Base-by-base conservation (phyloP, 2,888 invertebrate genomes). In the Euproctis similis region DNA sequence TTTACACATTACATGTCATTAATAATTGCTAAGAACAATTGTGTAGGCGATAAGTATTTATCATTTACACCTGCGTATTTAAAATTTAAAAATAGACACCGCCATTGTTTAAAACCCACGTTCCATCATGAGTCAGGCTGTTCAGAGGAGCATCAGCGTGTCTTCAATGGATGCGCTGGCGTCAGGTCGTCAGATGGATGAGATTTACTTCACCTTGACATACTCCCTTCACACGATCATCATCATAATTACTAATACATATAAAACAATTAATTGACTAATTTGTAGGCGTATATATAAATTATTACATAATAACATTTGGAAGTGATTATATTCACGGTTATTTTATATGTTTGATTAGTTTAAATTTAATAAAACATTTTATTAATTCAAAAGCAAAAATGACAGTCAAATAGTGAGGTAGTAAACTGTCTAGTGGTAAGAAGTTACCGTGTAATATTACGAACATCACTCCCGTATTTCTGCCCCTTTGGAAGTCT, bases 181-280 rank as follows among this genome's bases (percentile, higher is more conserved):
- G 23, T n/a, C 33, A 20, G 26, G 26, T 14, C 21, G 30, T 34
- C 32, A 28, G 13, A 17, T 26, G 39, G 30, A 46, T 40, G 31
- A 36, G 34, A 14, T 14, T 6, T 21, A 27, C 28, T 38, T 52
- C 30, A 46, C 53, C 52, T 54, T 54, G 53, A 35, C 50, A 53
- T 40, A 50, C 34, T 49, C 43, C 22, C 30, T n/a, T n/a, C n/a
- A n/a, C n/a, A n/a, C n/a, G n/a, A 30, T 23, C 30, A 30, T 31
- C 39, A 8, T 33, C 29, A 36, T 49, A 36, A 47, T 37, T 45
- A 39, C 26, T n/a, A 12, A 38, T 37, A 38, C 25, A 26, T n/a
- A n/a, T n/a, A n/a, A 42, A 42, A 46, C 41, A 47, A 50, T 45
- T 34, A 42, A 28, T 34, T n/a, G n/a, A 39, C 34, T 30, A 34